phyloP scores from a whole-genome alignment of 2,113 vertebrate genomes.

The Daboia siamensis region DNA sequence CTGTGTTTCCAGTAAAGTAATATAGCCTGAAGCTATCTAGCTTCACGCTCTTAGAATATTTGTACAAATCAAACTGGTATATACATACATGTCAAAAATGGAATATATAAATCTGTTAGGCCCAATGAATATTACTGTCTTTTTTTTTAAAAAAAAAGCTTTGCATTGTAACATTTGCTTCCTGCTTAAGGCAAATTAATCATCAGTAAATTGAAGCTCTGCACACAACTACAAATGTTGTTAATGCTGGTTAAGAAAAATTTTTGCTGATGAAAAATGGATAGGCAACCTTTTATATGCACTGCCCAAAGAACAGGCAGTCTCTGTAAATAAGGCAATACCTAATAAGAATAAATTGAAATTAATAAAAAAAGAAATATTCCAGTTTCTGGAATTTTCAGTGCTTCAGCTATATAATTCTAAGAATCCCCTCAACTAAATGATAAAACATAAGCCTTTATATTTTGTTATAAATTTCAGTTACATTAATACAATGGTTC shows the following conservation, averaged over 20 bases:
- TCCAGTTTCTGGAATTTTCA: neutral
- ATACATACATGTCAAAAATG: neutral
- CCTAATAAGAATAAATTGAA: neutral
- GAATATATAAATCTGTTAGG: neutral
- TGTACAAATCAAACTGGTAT: neutral
- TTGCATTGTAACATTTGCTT: neutral
- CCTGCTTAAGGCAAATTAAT: neutral
- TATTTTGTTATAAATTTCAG: slow-evolving; percentile 18
- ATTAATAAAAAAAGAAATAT: neutral
- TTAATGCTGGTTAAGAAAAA: neutral
- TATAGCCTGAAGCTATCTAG: neutral
- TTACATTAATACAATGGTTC: slow-evolving; percentile 25
- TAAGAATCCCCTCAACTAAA: slow-evolving; percentile 12
- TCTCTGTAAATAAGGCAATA: neutral
- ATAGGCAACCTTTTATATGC: neutral
- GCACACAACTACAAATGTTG: neutral
- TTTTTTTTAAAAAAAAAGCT: neutral
- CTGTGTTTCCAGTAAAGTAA: neutral
- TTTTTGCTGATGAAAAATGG: neutral
- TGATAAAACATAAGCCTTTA: neutral
- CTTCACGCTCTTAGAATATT: neutral
- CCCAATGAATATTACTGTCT: neutral
- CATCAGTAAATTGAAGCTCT: neutral
- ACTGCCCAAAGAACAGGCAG: neutral
- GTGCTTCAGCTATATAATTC: slow-evolving; percentile 28